phyloP scores from a whole-genome alignment of 2,888 invertebrate genomes.

The Epinotia brunnichana region DNA sequence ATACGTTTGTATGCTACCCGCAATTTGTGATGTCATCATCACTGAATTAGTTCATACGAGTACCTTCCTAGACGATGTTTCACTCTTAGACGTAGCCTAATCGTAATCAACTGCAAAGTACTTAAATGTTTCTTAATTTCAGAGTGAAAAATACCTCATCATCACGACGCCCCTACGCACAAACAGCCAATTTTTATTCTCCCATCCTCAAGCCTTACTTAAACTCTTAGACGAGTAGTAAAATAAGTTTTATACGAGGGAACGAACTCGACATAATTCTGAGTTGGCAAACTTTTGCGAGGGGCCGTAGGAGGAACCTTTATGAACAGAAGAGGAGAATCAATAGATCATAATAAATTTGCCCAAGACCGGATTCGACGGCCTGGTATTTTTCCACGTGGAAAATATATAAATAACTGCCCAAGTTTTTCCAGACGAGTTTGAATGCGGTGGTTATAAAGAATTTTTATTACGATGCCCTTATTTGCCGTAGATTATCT shows the following conservation, averaged over 20 bases:
- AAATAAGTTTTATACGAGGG: conserved; percentile 69
- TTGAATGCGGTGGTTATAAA: conserved; percentile 38
- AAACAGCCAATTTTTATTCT: conserved; percentile 45
- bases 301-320: conserved; percentile 50
- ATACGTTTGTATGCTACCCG: too few relatives aligned
- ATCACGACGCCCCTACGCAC: conserved; percentile 17
- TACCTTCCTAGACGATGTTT: too few relatives aligned
- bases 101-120: neutral
- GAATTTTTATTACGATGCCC: conserved; percentile 32
- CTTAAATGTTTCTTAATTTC: conserved; percentile 17
- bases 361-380: conserved; percentile 33
- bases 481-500: conserved; percentile 30
- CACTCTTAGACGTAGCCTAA: neutral
- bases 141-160: conserved; percentile 17
- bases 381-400: conserved; percentile 33
- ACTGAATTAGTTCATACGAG: too few relatives aligned
- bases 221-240: conserved; percentile 72
- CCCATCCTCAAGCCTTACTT: conserved; percentile 51
- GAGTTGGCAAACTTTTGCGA: conserved; percentile 57
- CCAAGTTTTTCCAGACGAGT: conserved; percentile 33
- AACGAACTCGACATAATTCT: conserved; percentile 64
- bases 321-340: conserved; percentile 61
- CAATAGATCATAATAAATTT: conserved; percentile 75
- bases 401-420: conserved; percentile 39
- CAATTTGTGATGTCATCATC: too few relatives aligned